Conservation (phyloP, 2,888 invertebrate species). For the Leucophenga montana region DNA sequence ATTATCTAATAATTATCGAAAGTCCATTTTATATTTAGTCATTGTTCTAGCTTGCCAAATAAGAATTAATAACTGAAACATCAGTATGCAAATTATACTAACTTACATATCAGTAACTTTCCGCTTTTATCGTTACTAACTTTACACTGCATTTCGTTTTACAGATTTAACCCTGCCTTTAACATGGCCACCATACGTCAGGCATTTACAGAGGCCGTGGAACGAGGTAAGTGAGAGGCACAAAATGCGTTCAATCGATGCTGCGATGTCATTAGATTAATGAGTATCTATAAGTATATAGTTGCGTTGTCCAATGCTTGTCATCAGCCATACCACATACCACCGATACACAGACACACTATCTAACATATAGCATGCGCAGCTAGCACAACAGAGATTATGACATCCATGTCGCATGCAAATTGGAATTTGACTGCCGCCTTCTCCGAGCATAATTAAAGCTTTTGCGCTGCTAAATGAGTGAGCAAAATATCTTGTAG, state of each 20-base stretch:
- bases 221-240: constrained; percentile 81
- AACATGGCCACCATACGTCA: constrained; percentile 95
- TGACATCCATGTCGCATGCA: too few relatives aligned
- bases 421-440: neutral
- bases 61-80: neutral
- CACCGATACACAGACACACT: too few relatives aligned
- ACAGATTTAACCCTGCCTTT: constrained; percentile 92
- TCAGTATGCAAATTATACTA: neutral
- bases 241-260: too few relatives aligned
- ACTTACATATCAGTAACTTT: neutral
- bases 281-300: too few relatives aligned
- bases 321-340: too few relatives aligned
- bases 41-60: neutral
- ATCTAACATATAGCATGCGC: too few relatives aligned
- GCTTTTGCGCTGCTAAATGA: neutral
- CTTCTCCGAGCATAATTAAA: neutral
- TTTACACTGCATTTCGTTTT: constrained; percentile 45
- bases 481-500: neutral
- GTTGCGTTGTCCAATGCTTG: too few relatives aligned
- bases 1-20: too few relatives aligned
- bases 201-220: constrained; percentile 94
- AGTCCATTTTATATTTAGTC: neutral
- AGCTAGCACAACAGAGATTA: too few relatives aligned
- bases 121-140: neutral
- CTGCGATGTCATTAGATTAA: too few relatives aligned